Evolutionary conservation across 2,888 invertebrate genomes (phyloP), one percentile per base, ranked within the genome.

Genomic region (Scaptomyza reducta): DNA sequence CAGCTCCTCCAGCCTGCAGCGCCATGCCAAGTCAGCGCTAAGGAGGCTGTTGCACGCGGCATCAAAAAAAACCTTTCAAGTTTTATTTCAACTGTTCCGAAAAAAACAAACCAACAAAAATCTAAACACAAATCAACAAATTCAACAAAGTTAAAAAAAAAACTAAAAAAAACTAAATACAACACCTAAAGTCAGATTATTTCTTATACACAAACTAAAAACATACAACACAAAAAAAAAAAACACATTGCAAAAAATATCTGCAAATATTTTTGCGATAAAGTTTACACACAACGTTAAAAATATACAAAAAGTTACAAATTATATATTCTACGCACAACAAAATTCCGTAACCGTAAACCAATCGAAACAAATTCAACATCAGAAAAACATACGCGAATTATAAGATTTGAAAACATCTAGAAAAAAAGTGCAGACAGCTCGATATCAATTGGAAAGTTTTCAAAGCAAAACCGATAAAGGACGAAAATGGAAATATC

Each of bases 161-260:
- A 72, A 65, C 47, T n/a, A n/a, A 49, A 53, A 66, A 44, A 47
- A 44, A 55, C 27, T 49, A 49, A 59, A 54, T 61, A 61, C 68
- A 64, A 25, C 57, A 78, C 71, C 86, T 57, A 89, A 90, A 88
- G 90, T 90, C 90, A 89, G 90, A 90, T 85, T 83, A 81, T 76
- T 77, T 83, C 62, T 70, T 87, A 77, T 78, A 54, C 41, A 44
- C 67, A 67, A 65, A 56, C 50, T 65, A 33, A 65, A 65, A 65
- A 31, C 47, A 55, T 61, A 60, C 38, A 62, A 63, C 42, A 41
- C 10, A 51, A 38, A 42, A 42, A 55, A 40, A 1, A 54, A 38
- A 57, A 44, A 33, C 31, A 65, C 40, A 47, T 75, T 58, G 41
- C 66, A 62, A 64, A 70, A 70, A 79, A 76, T 41, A 44, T 47